Percentiles rank a stretch among this genome's conserved stretches.
These are phyloP conservation scores for Tetranychus urticae DNA, from an alignment of 1,140 invertebrate genomes.

Conservation along the genomic window DNA sequence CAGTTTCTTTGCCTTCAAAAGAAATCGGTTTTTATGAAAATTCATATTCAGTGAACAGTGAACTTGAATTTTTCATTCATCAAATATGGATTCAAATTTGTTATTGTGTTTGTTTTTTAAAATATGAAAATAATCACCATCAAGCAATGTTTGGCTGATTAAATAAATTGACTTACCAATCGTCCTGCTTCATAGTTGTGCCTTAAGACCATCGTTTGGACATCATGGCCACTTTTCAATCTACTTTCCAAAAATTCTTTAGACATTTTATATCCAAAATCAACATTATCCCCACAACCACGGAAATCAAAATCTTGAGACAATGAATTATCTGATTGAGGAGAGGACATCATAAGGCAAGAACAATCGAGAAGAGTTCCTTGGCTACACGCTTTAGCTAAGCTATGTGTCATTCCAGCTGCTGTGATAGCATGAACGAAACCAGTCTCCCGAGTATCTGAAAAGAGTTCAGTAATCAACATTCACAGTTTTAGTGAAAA, in stretches of 20 bases:
- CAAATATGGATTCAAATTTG: no score
- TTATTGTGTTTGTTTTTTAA: no score
- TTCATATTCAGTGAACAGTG: no score
- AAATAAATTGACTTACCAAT: conserved; percentile 41
- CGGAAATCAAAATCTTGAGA: conserved; percentile 16
- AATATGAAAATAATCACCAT: no score
- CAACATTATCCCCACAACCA: conserved; percentile 84
- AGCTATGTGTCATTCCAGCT: conserved; percentile 63
- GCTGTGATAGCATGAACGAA: conserved; percentile 79
- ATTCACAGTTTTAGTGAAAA: no score
- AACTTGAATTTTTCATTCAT: no score
- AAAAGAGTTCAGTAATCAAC: conserved; percentile 3
- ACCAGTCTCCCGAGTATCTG: conserved; percentile 47
- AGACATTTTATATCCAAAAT: conserved; percentile 72
- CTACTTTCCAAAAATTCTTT: conserved; percentile 58
- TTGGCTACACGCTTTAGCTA: conserved; percentile 66
- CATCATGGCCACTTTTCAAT: conserved; percentile 1
- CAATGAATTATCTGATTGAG: conserved; percentile 17
- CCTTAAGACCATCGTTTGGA: conserved; percentile 1
- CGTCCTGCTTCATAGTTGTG: conserved; percentile 92
- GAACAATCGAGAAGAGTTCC: conserved; percentile 62
- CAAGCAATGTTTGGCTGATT: not conserved
- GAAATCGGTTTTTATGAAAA: no score
- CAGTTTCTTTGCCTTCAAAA: no score
- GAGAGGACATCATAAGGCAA: conserved; percentile 33